Evolutionary conservation across 2,888 invertebrate species (phyloP).

Genomic region (Dicyrtomina minuta): DNA sequence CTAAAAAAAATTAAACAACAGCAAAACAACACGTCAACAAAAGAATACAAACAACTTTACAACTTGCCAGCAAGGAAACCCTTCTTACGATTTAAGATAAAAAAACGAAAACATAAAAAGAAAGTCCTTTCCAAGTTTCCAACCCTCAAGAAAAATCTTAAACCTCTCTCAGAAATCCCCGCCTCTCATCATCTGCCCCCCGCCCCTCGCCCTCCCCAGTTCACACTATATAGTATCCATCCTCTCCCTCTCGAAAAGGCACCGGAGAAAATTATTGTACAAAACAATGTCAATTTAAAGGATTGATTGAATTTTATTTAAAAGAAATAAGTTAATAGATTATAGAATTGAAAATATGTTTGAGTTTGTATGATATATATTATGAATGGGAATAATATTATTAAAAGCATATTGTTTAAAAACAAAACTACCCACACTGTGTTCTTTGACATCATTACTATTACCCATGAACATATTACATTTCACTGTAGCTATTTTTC

Average conservation of each 20-base stretch:
- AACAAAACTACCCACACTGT: background rate
- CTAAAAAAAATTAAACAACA: too few species aligned
- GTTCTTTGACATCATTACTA: background rate
- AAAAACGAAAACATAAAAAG: background rate
- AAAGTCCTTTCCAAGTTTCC: background rate
- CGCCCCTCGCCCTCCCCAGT: too few species aligned
- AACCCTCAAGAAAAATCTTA: too few species aligned
- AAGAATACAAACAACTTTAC: conserved; percentile 6
- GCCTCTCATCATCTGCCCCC: background rate
- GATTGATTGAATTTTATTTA: conserved; percentile 22
- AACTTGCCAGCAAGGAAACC: background rate
- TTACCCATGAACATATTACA: too few species aligned
- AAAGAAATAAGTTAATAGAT: conserved; percentile 5
- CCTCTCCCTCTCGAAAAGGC: conserved; percentile 6
- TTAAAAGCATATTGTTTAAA: background rate
- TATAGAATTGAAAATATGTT: conserved; percentile 14
- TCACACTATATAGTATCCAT: too few species aligned
- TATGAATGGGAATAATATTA: background rate
- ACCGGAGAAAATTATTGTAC: conserved; percentile 35
- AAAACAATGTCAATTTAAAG: conserved; percentile 39
- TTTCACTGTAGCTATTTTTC: too few species aligned
- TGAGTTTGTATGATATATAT: conserved; percentile 16
- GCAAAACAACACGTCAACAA: background rate
- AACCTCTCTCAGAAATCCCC: background rate
- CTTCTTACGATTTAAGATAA: too few species aligned